Conservation (phyloP, 2,113 vertebrate species). For the Noturus placidus region DNA sequence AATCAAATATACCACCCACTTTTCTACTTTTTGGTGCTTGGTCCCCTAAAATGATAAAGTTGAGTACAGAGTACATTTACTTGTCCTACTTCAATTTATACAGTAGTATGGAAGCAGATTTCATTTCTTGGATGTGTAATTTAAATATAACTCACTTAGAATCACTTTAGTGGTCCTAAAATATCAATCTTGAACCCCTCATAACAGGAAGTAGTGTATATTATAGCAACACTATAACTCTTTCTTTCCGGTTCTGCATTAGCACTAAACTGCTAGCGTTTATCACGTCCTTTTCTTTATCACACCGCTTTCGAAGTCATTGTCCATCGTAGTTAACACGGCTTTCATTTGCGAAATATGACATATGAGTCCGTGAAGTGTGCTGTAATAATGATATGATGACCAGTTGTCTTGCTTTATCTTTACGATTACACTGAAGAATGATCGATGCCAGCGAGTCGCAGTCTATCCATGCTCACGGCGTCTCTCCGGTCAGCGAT, state of each 20-base stretch:
- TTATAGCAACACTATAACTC: background rate
- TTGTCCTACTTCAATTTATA: background rate
- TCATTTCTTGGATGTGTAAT: background rate
- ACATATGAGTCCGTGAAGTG: background rate
- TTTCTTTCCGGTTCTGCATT: background rate
- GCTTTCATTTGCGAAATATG: background rate
- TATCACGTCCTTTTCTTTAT: conserved; percentile 6
- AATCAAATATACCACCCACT: background rate
- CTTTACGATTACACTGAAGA: background rate
- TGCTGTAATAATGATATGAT: conserved; percentile 1
- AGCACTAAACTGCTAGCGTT: background rate
- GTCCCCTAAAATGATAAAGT: background rate
- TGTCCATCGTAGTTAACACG: background rate
- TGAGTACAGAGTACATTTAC: background rate
- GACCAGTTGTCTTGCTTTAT: conserved; percentile 3
- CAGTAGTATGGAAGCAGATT: background rate
- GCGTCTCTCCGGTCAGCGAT: conserved; percentile 3
- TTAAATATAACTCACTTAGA: background rate
- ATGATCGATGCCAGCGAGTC: background rate
- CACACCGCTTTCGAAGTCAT: background rate
- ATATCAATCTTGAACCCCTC: background rate
- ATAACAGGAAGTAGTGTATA: background rate
- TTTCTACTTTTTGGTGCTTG: background rate
- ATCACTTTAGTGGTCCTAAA: background rate
- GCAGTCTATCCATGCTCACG: background rate